phyloP scores from a whole-genome alignment of 2,113 vertebrate genomes.

The Lepisosteus oculatus region DNA sequence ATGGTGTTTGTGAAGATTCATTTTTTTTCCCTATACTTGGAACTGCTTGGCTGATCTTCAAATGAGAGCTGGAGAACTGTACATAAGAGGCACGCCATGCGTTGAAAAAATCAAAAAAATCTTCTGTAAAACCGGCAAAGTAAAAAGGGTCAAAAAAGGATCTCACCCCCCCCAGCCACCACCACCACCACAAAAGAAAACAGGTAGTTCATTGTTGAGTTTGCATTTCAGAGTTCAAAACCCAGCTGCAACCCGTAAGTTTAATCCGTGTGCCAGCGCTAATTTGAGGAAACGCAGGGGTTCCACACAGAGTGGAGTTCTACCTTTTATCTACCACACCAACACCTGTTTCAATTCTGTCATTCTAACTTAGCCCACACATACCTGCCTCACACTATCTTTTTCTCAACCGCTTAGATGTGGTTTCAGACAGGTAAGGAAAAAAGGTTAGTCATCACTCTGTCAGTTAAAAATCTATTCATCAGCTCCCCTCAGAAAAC shows the following conservation, averaged over 20 bases:
- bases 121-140: too few relatives aligned
- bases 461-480: background rate
- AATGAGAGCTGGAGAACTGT: too few relatives aligned
- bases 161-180: background rate
- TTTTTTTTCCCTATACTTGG: too few relatives aligned
- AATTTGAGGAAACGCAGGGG: background rate
- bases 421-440: conserved; percentile 20
- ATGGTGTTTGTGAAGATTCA: too few relatives aligned
- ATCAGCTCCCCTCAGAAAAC: conserved; percentile 4
- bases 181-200: too few relatives aligned
- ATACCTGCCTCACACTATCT: background rate
- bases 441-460: conserved; percentile 12
- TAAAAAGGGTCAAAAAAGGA: background rate
- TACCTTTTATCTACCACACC: conserved; percentile 19
- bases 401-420: conserved; percentile 2
- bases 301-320: conserved; percentile 1
- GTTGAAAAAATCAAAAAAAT: too few relatives aligned
- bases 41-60: too few relatives aligned
- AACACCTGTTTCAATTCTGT: conserved; percentile 9
- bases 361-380: conserved; percentile 2
- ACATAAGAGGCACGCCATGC: too few relatives aligned
- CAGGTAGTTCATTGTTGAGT: too few relatives aligned
- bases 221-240: too few relatives aligned
- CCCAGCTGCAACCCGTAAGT: background rate
- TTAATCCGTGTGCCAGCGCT: background rate